These are phyloP conservation scores for Lottia scabra DNA, from an alignment of 2,888 invertebrate genomes.

Conservation along the genomic window DNA sequence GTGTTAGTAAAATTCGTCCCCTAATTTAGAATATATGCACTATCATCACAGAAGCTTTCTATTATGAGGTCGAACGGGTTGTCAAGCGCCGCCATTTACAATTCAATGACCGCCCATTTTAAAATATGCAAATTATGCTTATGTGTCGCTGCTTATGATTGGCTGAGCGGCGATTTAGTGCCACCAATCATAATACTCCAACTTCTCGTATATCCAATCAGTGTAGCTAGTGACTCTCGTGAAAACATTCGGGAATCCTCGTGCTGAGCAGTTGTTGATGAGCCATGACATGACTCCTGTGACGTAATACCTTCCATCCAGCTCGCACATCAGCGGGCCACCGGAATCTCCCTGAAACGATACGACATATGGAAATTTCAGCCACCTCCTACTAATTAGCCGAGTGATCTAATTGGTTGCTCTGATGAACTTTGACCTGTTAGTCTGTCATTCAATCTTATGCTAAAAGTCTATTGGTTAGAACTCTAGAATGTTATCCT, in stretches of 20 bases:
- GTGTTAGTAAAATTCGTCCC: not conserved
- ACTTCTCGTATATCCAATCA: conserved; percentile 38
- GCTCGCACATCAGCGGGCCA: conserved; percentile 42
- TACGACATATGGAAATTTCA: too few relatives aligned
- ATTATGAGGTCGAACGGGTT: not conserved
- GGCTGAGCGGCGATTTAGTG: not conserved
- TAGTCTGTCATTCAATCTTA: too few relatives aligned
- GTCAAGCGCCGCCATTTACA: not conserved
- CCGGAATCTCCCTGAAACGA: conserved; percentile 40
- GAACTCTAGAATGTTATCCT: too few relatives aligned
- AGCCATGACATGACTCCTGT: conserved; percentile 48
- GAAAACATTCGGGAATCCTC: conserved; percentile 42
- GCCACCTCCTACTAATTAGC: too few relatives aligned
- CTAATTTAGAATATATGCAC: not conserved
- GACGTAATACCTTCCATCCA: conserved; percentile 35
- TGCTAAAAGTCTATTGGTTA: too few relatives aligned
- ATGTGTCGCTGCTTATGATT: not conserved
- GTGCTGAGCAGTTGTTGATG: conserved; percentile 42
- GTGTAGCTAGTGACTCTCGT: conserved; percentile 38
- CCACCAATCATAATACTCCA: conserved; percentile 36
- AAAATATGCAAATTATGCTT: not conserved
- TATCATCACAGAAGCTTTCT: not conserved
- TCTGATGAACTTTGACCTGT: too few relatives aligned
- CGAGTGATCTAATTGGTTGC: too few relatives aligned
- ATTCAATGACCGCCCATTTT: not conserved